A percentile compares a stretch with the other conserved stretches of the same genome.
phyloP scores from a whole-genome alignment of 2,113 vertebrate species.

The Phasianus colchicus region DNA sequence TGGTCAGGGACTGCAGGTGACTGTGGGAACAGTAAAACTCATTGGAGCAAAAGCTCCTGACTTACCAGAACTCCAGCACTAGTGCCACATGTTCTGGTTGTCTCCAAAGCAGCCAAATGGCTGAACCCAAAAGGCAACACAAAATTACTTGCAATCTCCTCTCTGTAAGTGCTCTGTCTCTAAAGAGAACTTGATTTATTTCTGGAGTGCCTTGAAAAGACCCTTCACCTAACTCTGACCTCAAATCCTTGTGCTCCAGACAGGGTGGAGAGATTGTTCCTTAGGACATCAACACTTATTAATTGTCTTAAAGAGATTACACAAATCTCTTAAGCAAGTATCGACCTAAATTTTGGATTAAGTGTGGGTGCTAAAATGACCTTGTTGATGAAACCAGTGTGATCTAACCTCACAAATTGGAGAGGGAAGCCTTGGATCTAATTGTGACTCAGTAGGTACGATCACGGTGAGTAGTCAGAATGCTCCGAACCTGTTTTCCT shows the following conservation, averaged over 20 bases:
- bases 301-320: constrained; percentile 71
- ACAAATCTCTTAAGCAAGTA: constrained; percentile 60
- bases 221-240: constrained; percentile 3
- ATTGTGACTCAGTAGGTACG: background rate
- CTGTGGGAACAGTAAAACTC: background rate
- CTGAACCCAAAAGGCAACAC: background rate
- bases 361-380: constrained; percentile 17
- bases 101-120: background rate
- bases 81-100: background rate
- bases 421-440: background rate
- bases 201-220: background rate
- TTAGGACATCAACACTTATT: constrained; percentile 26
- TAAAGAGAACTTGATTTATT: background rate
- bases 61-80: background rate
- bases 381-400: constrained; percentile 40
- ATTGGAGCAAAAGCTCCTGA: background rate
- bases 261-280: background rate
- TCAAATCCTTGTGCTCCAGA: constrained; percentile 15
- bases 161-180: fast-evolving
- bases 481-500: background rate
- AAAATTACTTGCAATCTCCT: background rate
- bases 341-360: constrained; percentile 49
- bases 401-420: background rate
- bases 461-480: background rate
- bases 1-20: background rate